Evolutionary conservation across 2,888 invertebrate genomes (phyloP).

Genomic region (Matsumyia berberina): DNA sequence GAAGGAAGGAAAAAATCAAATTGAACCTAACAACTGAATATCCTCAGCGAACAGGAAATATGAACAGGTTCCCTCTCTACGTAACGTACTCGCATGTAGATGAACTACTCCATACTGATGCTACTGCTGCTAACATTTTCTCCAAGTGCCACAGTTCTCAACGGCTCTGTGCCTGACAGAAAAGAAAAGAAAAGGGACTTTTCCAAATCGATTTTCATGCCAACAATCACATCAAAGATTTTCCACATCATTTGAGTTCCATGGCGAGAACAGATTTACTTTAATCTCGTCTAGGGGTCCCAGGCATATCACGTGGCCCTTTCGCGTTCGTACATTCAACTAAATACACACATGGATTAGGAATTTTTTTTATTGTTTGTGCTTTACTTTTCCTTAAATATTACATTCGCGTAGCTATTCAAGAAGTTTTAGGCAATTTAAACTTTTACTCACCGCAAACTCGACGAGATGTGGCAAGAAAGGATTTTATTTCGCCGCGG

Average conservation of each 20-base stretch:
- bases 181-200: slow-evolving; percentile 37
- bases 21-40: slow-evolving; percentile 52
- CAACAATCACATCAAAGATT: slow-evolving; percentile 64
- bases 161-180: background rate
- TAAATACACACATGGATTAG: slow-evolving; percentile 12
- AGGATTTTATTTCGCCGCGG: slow-evolving; percentile 14
- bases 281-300: slow-evolving; percentile 30
- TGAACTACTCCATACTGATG: too few relatives aligned
- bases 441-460: slow-evolving; percentile 23
- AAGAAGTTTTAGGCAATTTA: slow-evolving; percentile 21
- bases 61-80: slow-evolving; percentile 38
- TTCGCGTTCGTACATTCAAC: background rate
- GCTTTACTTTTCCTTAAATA: too few relatives aligned
- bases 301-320: background rate
- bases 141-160: background rate
- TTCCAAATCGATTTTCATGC: slow-evolving; percentile 61
- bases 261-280: slow-evolving; percentile 60
- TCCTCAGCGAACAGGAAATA: slow-evolving; percentile 54
- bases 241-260: slow-evolving; percentile 61
- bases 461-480: too few relatives aligned
- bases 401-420: slow-evolving; percentile 19
- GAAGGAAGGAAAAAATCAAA: slow-evolving; percentile 21
- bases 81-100: too few relatives aligned
- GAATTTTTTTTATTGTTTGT: slow-evolving; percentile 32
- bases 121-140: slow-evolving; percentile 18